phyloP scores from a whole-genome alignment of 2,113 vertebrate species.

The Sylvilagus bachmani region DNA sequence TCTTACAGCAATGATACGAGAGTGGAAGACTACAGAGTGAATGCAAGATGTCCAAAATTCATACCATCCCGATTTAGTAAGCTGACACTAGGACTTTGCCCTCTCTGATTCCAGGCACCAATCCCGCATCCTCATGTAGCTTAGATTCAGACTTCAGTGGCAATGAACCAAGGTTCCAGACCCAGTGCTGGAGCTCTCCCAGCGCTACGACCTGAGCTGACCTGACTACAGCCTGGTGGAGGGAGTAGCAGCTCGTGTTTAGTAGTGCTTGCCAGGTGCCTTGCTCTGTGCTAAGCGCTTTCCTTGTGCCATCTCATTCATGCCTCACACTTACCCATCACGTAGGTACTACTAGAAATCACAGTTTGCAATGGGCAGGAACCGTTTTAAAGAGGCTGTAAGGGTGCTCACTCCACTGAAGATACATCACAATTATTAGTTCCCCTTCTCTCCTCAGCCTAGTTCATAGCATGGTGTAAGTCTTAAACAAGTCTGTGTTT shows the following conservation, averaged over 20 bases:
- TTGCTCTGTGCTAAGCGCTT: neutral
- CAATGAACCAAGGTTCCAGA: neutral
- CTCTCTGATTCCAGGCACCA: neutral
- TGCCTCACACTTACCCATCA: neutral
- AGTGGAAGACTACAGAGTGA: neutral
- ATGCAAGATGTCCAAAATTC: neutral
- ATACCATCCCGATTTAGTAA: too few species aligned
- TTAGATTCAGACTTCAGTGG: neutral
- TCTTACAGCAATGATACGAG: neutral
- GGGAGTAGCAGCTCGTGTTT: neutral
- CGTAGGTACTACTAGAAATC: neutral
- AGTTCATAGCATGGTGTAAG: neutral
- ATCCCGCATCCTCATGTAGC: neutral
- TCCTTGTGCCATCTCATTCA: neutral
- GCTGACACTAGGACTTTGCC: neutral
- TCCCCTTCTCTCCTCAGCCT: neutral
- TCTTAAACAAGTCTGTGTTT: neutral
- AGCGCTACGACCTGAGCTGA: neutral
- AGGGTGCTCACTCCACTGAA: neutral
- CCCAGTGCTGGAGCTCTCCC: neutral
- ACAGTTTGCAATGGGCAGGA: neutral
- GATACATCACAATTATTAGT: neutral
- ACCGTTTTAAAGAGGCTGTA: neutral
- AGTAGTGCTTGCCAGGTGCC: neutral
- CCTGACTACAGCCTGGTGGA: neutral